Conservation (phyloP, 2,888 invertebrate genomes). For the Calliphora vomitoria region DNA sequence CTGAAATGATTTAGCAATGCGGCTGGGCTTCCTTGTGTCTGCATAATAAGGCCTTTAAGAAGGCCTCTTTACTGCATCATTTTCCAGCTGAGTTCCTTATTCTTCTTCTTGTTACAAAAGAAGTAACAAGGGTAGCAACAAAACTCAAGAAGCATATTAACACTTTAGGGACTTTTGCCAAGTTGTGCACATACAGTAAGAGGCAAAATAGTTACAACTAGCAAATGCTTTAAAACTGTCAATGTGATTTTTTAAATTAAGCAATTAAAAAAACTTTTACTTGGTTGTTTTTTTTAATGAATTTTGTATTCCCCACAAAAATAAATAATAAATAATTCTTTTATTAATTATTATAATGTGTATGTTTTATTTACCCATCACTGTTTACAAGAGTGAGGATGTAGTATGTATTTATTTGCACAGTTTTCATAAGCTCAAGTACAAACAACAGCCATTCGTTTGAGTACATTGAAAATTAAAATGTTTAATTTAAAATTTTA, state of each 20-base stretch:
- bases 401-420: not conserved
- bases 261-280: no score
- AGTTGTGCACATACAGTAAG: conserved; percentile 22
- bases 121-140: conserved; percentile 22
- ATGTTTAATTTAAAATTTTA: conserved; percentile 35
- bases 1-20: no score
- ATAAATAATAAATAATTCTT: no score
- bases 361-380: not conserved
- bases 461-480: conserved; percentile 34
- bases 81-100: no score
- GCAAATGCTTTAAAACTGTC: no score
- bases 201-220: not conserved
- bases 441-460: not conserved
- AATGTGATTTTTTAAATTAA: no score
- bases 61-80: no score
- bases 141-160: conserved; percentile 63
- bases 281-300: no score
- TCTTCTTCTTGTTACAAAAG: conserved; percentile 21
- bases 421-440: conserved; percentile 16
- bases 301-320: no score
- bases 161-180: conserved; percentile 61
- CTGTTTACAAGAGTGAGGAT: not conserved
- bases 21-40: no score
- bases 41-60: no score
- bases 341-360: no score